These are phyloP conservation scores for Eulithis prunata DNA, from an alignment of 2,888 invertebrate species.

Conservation along the genomic window DNA sequence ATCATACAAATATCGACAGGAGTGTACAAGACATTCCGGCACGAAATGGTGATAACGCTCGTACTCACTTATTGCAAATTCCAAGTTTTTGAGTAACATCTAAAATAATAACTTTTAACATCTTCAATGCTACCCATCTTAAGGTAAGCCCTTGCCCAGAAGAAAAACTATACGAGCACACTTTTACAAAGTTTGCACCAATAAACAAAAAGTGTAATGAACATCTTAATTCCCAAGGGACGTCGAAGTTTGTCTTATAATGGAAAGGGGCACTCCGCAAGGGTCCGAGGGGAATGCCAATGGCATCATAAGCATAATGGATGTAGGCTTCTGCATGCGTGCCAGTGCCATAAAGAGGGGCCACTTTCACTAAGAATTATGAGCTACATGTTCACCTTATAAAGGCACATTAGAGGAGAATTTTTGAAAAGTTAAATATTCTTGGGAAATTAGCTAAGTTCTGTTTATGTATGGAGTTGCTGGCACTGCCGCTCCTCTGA, in stretches of 20 bases:
- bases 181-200: background rate
- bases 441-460: conserved; percentile 36
- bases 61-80: background rate
- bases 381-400: conserved; percentile 48
- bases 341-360: conserved; percentile 50
- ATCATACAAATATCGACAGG: conserved; percentile 27
- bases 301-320: conserved; percentile 66
- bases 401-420: conserved; percentile 46
- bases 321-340: conserved; percentile 56
- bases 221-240: conserved; percentile 10
- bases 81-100: background rate
- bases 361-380: conserved; percentile 67
- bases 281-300: conserved; percentile 64
- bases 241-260: conserved; percentile 48
- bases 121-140: too few relatives aligned
- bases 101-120: too few relatives aligned
- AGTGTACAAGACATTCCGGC: conserved; percentile 25
- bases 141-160: background rate
- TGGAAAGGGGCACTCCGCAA: conserved; percentile 53
- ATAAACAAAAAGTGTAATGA: background rate
- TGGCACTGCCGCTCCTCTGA: conserved; percentile 13
- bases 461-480: conserved; percentile 13
- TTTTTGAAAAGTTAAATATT: conserved; percentile 46
- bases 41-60: conserved; percentile 24
- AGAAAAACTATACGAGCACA: background rate